Evolutionary conservation across 2,797 vertebrate species (phyloP), one percentile per base, ranked within the genome.

Genomic region (Emys orbicularis): DNA sequence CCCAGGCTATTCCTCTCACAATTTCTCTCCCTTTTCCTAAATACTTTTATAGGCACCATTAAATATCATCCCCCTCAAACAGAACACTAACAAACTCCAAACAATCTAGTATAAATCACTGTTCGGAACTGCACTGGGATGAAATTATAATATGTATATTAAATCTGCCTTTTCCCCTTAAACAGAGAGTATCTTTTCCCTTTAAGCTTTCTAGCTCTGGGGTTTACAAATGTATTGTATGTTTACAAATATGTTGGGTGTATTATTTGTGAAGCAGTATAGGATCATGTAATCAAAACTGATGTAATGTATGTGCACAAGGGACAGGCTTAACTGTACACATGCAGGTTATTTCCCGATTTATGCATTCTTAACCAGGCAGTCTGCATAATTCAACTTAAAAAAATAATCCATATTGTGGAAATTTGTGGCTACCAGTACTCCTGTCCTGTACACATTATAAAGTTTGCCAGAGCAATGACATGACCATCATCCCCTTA

Each of bases 391-490:
- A n/a, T 5, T 31, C 6, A 23, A 10, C 12, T n/a, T 23, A 41
- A 3, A 31, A 12, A 2, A n/a, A 47, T 2, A 65, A 3, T 2
- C 11, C 49, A 1, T n/a, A 41, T 4, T 2, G 1, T 79, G 11
- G 49, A 90, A 94, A 79, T 3, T 19, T 11, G 3, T 27, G 3
- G 0, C 89, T 56, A 2, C 16, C 82, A 53, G 65, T 59, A 54
- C 84, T 84, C 87, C 31, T 84, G 11, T 8, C 1, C 9, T 4
- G 1, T 1, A 3, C 1, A 47, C 2, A 23, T 16, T 50, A 52
- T 0, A 6, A 79, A 52, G 84, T 88, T 95, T 85, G 10, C 21
- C 37, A 15, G 37, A 82, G 2, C 83, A 21, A 61, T 84, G 1
- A 0, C 25, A 84, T 54, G 86, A 2, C 2, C 21, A 81, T 77